Base-by-base conservation (phyloP, 2,113 vertebrate species). In the Ailurus styani region DNA sequence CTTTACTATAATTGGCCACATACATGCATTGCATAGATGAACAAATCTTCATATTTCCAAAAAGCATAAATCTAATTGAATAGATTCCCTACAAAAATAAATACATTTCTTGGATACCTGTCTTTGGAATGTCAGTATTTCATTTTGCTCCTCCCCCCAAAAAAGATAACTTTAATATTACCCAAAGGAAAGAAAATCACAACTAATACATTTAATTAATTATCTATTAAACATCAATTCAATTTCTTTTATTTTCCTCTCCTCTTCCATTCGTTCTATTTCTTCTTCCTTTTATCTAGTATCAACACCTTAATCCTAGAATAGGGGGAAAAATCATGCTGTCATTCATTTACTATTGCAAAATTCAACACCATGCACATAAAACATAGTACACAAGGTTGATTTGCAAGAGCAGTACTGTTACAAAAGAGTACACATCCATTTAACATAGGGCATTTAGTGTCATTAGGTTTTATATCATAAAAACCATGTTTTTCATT, bases 401-500 rank as follows among this genome's bases (percentile, higher is more conserved):
- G 62, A 70, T 73, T 83, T 90, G 31, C 31, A 85, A 77, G 75
- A 82, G 34, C 90, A 37, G 29, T 73, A 34, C 62, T 86, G 50
- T 90, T 55, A 4, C 62, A 37, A 23, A 60, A 17, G 47, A 79
- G 11, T 29, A 55, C 37, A 34, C 68, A 90, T n/a, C 93, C 86
- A 5, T 91, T 25, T 82, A 55, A 6, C 54, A n/a, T 93, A 85
- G 57, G 70, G 18, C 34, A n/a, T 72, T 93, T 37, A 62, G 25
- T 73, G 72, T 62, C 62, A 13, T 73, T 7, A 4, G 97, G 20
- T 94, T 92, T 97, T 64, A 95, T 94, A 96, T 94, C 57, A 62
- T 97, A 98, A 93, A 98, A 97, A 96, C 95, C 88, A 96, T 98
- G 98, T 98, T 99, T 98, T 98, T 92, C 68, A 98, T 99, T 99